These are phyloP conservation scores for Hoplias malabaricus DNA, from an alignment of 2,113 vertebrate species.

Conservation along the genomic window DNA sequence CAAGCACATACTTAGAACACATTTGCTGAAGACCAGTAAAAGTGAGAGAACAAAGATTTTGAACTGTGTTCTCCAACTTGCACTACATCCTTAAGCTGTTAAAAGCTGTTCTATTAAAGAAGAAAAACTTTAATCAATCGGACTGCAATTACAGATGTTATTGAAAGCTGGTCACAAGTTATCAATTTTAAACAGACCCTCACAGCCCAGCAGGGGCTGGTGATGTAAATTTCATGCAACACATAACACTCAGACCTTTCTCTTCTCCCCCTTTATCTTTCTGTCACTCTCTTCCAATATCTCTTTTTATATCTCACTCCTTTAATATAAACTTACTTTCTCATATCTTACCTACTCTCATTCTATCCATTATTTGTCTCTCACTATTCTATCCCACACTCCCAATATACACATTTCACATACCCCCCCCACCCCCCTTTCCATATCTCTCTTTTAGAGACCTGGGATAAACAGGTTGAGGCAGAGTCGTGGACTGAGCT, in stretches of 20 bases:
- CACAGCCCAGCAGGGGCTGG: not conserved
- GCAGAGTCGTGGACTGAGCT: conserved; percentile 75
- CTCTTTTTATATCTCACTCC: not conserved
- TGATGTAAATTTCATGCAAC: conserved; percentile 1
- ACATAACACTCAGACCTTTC: not conserved
- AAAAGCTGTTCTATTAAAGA: no score
- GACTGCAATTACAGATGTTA: not conserved
- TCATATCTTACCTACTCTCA: not conserved
- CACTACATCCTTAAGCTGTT: not conserved
- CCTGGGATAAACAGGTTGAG: conserved; percentile 56
- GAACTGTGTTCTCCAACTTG: not conserved
- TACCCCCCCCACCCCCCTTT: no score
- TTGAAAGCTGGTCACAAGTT: not conserved
- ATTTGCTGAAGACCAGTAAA: not conserved
- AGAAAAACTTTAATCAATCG: not conserved
- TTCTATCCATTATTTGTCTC: not conserved
- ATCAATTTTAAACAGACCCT: not conserved
- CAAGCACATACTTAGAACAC: not conserved
- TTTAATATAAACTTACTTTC: no score
- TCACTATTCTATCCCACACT: no score
- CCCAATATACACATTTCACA: no score
- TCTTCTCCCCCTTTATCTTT: not conserved
- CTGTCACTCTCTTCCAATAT: not conserved
- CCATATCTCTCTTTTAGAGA: conserved; percentile 49
- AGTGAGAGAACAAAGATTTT: no score